Conservation (phyloP, 2,888 invertebrate species). For the Iselma pallidipennis region DNA sequence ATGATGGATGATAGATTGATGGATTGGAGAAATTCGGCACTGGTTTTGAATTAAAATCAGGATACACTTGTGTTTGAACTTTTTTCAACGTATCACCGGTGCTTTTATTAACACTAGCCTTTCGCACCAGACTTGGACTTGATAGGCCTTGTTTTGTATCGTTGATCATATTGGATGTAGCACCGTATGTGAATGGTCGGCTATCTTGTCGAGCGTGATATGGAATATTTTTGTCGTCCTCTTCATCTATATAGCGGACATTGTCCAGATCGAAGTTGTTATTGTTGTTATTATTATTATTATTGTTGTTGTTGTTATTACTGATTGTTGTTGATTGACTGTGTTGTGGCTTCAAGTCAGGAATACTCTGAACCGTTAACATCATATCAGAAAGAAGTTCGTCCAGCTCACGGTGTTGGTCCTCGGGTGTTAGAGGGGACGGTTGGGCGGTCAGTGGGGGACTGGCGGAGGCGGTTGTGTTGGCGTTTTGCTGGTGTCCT, state of each 20-base stretch:
- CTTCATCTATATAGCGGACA: conserved; percentile 55
- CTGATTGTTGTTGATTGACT: neutral
- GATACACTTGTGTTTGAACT: conserved; percentile 53
- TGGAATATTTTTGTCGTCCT: conserved; percentile 70
- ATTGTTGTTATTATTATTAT: conserved; percentile 29
- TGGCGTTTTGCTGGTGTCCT: conserved; percentile 57
- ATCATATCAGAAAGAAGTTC: conserved; percentile 85
- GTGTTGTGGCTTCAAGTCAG: conserved; percentile 57
- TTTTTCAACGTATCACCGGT: conserved; percentile 52
- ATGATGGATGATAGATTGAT: conserved; percentile 22
- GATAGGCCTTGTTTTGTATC: conserved; percentile 64
- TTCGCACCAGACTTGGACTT: conserved; percentile 82
- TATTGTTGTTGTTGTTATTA: neutral
- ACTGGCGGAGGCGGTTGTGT: conserved; percentile 56
- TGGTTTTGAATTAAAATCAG: conserved; percentile 44
- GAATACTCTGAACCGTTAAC: conserved; percentile 83
- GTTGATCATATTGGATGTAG: conserved; percentile 54
- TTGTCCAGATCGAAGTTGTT: conserved; percentile 46
- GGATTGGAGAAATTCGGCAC: conserved; percentile 40
- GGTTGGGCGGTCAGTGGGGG: conserved; percentile 55
- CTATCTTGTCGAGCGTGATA: conserved; percentile 91
- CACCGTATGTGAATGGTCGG: conserved; percentile 87
- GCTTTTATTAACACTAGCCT: conserved; percentile 61
- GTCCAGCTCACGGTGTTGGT: conserved; percentile 75
- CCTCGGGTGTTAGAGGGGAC: conserved; percentile 57